phyloP scores from a whole-genome alignment of 2,113 vertebrate genomes.

The Symphodus melops region DNA sequence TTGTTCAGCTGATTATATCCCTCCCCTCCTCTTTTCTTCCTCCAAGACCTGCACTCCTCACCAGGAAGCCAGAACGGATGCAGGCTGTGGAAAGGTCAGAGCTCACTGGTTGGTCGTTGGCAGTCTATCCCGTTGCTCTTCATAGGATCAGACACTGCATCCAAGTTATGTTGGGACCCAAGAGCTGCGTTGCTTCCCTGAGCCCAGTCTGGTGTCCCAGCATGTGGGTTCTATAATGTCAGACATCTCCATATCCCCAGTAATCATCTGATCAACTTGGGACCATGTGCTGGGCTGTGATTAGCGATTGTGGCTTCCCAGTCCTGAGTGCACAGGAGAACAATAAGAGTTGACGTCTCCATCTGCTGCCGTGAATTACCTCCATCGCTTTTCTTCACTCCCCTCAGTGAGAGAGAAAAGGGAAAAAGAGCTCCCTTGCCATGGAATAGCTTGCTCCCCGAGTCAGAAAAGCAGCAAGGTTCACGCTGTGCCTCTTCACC shows the following conservation, averaged over 20 bases:
- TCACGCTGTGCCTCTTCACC: constrained; percentile 63
- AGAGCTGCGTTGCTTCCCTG: constrained; percentile 37
- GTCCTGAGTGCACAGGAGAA: constrained; percentile 73
- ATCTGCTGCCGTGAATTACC: constrained; percentile 73
- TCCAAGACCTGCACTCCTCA: constrained; percentile 19
- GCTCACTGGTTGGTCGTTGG: constrained; percentile 53
- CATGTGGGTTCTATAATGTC: constrained; percentile 67
- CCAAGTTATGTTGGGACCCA: constrained; percentile 15
- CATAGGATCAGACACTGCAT: constrained; percentile 33
- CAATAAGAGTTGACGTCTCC: constrained; percentile 76
- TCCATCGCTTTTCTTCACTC: constrained; percentile 47
- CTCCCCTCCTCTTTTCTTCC: constrained; percentile 21
- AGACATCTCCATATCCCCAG: constrained; percentile 66
- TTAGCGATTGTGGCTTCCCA: constrained; percentile 65
- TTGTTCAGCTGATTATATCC: neutral
- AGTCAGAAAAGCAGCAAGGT: constrained; percentile 54
- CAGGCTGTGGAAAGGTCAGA: constrained; percentile 69
- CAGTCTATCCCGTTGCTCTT: constrained; percentile 50
- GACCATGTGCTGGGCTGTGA: constrained; percentile 56
- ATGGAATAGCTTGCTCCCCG: constrained; percentile 49
- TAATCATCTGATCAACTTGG: constrained; percentile 60
- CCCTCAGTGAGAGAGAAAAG: constrained; percentile 38
- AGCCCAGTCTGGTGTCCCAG: constrained; percentile 68
- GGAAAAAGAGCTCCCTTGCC: constrained; percentile 40
- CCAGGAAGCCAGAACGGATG: constrained; percentile 42